phyloP scores from a whole-genome alignment of 2,113 vertebrate genomes.

The Ameiurus melas region DNA sequence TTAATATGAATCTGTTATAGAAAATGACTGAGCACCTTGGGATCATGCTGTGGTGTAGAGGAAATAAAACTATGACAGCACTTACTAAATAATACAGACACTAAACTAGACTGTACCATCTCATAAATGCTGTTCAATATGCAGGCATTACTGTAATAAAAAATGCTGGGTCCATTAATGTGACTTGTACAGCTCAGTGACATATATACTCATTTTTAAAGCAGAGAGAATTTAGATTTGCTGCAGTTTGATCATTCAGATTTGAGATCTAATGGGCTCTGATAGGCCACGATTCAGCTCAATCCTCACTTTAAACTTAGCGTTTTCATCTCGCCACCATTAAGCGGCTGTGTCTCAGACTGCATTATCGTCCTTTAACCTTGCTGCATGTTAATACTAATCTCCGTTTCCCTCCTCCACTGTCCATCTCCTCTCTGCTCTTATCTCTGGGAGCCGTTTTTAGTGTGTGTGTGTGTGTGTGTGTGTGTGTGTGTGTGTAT shows the following conservation, averaged over 20 bases:
- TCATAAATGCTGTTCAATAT: too few relatives aligned
- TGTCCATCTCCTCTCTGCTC: background rate
- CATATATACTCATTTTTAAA: too few relatives aligned
- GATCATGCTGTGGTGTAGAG: too few relatives aligned
- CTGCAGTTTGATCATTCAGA: background rate
- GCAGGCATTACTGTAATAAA: too few relatives aligned
- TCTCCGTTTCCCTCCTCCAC: background rate
- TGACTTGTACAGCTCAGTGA: too few relatives aligned
- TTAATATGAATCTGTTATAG: too few relatives aligned
- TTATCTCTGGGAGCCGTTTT: conserved; percentile 11
- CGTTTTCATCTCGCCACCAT: conserved; percentile 7
- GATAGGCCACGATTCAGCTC: background rate
- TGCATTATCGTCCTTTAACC: conserved; percentile 13
- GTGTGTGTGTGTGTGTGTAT: background rate
- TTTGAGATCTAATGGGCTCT: background rate
- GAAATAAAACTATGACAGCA: too few relatives aligned
- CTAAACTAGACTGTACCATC: too few relatives aligned
- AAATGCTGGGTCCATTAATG: too few relatives aligned
- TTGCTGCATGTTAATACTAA: conserved; percentile 3
- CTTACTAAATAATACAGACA: too few relatives aligned
- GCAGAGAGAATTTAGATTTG: too few relatives aligned
- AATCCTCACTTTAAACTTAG: background rate
- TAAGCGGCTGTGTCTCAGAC: background rate
- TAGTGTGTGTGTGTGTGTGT: background rate
- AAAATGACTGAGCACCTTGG: too few relatives aligned